phyloP scores from a whole-genome alignment of 1,140 invertebrate species.

The Lepidurus packardi region DNA sequence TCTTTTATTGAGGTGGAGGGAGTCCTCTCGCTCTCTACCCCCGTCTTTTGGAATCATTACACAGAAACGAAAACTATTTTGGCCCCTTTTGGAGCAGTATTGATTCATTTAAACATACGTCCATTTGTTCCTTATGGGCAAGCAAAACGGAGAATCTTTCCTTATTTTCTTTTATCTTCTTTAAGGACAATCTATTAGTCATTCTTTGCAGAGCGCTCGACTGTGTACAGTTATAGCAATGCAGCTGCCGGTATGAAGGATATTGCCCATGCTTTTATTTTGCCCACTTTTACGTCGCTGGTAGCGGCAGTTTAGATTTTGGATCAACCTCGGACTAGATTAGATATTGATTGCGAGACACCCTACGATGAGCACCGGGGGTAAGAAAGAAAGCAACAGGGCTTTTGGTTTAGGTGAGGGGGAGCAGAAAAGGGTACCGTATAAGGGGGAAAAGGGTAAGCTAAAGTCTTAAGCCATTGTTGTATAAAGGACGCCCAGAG shows the following conservation, averaged over 20 bases:
- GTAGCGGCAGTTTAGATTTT: background rate
- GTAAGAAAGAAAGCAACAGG: background rate
- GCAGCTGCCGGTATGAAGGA: background rate
- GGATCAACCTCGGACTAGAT: constrained; percentile 3
- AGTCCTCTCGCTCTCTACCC: background rate
- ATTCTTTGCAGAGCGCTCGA: background rate
- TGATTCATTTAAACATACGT: background rate
- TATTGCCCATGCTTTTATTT: background rate
- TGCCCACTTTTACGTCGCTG: background rate
- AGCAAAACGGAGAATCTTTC: too few relatives aligned
- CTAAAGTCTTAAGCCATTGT: too few relatives aligned
- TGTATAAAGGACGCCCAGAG: too few relatives aligned
- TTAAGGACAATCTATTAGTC: background rate
- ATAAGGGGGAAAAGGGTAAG: background rate
- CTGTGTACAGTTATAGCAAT: background rate
- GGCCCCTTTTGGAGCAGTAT: background rate
- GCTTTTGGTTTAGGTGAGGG: background rate
- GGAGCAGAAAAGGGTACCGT: background rate
- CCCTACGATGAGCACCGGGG: background rate
- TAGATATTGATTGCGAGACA: background rate
- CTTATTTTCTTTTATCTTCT: too few relatives aligned
- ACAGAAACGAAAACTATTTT: background rate
- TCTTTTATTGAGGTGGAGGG: background rate
- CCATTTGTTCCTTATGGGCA: background rate
- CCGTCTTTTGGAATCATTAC: background rate